Evolutionary conservation across 2,797 vertebrate genomes (phyloP), one percentile per base, ranked within the genome.

Genomic region (Notoglanidium macrostoma): DNA sequence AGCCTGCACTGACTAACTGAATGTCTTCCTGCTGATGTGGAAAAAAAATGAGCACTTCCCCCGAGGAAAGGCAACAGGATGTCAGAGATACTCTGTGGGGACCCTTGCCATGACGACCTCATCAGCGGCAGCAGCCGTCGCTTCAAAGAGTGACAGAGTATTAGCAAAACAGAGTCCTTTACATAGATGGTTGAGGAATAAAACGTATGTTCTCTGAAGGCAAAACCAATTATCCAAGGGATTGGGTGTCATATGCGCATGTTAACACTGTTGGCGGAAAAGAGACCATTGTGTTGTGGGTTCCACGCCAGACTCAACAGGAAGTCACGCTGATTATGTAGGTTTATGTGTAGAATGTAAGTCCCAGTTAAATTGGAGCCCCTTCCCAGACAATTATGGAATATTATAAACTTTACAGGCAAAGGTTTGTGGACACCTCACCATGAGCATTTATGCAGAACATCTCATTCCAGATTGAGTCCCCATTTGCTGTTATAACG

Each of bases 1-100:
- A 79, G 77, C 32, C 76, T 79, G 77, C 19, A 0, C 55, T 61
- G 55, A 80, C 61, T 40, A 61, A 81, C 54, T 57, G 49, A 88
- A 91, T 70, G 84, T 87, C 85, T 89, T 90, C 87, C 86, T 89
- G 78, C 78, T 88, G 51, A 87, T 55, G 55, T 86, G 86, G 61
- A 86, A 84, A 88, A 86, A 63, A 79, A 61, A 89, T 40, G 21
- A 86, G 79, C 6, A 80, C 61, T 74, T 82, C 81, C 78, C 72
- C 6, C 14, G 65, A 15, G 55, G 82, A 89, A 89, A 85, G 61
- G 59, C 44, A 70, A 86, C 67, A 89, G 70, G 86, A 89, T 78
- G 88, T 57, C 81, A 85, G 63, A 88, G 55, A 79, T 46, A 51
- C 87, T 77, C 86, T 82, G 35, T 19, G 44, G 63, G 83, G 88